A percentile compares a stretch with the other conserved stretches of the same genome.
phyloP scores from a whole-genome alignment of 1,140 invertebrate species.

The Megathymus violae region DNA sequence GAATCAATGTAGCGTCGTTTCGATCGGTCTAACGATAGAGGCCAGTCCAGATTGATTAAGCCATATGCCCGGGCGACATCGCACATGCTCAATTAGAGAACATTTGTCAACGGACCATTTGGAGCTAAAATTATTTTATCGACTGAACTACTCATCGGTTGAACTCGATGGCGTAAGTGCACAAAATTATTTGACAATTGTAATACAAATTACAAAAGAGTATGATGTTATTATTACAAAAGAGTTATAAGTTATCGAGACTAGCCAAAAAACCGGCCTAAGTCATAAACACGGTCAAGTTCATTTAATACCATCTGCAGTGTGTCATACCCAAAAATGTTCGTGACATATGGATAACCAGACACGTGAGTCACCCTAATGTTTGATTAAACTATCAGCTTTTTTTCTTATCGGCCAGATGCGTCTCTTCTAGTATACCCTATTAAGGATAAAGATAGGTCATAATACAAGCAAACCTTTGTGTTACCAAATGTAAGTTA shows the following conservation, averaged over 20 bases:
- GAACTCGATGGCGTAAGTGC: background rate
- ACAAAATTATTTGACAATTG: too few relatives aligned
- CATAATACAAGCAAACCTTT: too few relatives aligned
- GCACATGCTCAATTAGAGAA: constrained; percentile 11
- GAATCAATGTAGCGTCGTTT: too few relatives aligned
- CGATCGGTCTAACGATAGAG: background rate
- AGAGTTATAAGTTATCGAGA: too few relatives aligned
- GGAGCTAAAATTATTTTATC: background rate
- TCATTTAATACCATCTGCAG: background rate
- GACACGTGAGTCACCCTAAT: constrained; percentile 6
- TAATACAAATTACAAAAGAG: too few relatives aligned
- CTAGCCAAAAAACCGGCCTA: too few relatives aligned
- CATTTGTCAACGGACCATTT: constrained; percentile 1
- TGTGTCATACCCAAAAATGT: background rate
- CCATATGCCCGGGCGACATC: constrained; percentile 1
- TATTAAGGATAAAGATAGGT: constrained; percentile 33
- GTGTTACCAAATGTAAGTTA: too few relatives aligned
- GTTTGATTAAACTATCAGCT: background rate
- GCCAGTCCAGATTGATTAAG: constrained; percentile 16
- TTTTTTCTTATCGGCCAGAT: constrained; percentile 9
- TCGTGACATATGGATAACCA: constrained; percentile 16
- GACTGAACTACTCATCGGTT: too few relatives aligned
- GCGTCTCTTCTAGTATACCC: constrained; percentile 1
- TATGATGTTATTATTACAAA: too few relatives aligned
- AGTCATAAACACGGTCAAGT: constrained; percentile 7